These are phyloP conservation scores for Corbicula japonica DNA, from an alignment of 2,888 invertebrate genomes.

Conservation along the genomic window DNA sequence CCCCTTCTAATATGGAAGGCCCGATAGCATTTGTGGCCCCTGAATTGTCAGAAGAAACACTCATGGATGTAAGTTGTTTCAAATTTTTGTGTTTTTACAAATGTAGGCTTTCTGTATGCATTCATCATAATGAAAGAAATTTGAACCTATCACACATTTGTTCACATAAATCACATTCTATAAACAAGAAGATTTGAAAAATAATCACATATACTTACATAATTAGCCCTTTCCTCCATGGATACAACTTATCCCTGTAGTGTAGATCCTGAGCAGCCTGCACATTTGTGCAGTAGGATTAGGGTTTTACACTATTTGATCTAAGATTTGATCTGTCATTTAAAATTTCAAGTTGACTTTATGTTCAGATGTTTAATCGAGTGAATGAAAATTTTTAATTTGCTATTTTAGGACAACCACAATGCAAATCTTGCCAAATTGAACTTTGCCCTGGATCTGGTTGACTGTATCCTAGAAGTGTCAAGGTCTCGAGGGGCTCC, in stretches of 20 bases:
- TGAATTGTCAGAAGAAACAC: constrained; percentile 97
- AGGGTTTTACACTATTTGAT: too few relatives aligned
- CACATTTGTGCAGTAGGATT: too few relatives aligned
- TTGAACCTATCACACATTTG: too few relatives aligned
- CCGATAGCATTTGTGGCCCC: constrained; percentile 94
- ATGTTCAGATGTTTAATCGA: not conserved
- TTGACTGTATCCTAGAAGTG: constrained; percentile 96
- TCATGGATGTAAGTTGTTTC: constrained; percentile 91
- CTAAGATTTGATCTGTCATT: too few relatives aligned
- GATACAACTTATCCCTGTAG: too few relatives aligned
- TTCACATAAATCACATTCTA: too few relatives aligned
- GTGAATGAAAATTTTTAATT: not conserved
- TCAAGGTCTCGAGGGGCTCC: constrained; percentile 87
- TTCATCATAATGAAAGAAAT: too few relatives aligned
- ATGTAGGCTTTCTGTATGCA: not conserved
- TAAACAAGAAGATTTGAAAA: too few relatives aligned
- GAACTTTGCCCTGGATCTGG: constrained; percentile 97
- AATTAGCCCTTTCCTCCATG: too few relatives aligned
- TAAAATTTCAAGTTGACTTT: too few relatives aligned
- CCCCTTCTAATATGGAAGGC: constrained; percentile 86
- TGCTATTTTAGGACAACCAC: constrained; percentile 92
- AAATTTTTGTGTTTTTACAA: not conserved
- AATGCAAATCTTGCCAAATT: constrained; percentile 98
- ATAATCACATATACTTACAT: too few relatives aligned
- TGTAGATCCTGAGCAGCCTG: too few relatives aligned